Percentiles rank a stretch among this genome's conserved stretches.
Conservation (phyloP, 2,888 invertebrate genomes). For the Tanypteryx hageni region DNA sequence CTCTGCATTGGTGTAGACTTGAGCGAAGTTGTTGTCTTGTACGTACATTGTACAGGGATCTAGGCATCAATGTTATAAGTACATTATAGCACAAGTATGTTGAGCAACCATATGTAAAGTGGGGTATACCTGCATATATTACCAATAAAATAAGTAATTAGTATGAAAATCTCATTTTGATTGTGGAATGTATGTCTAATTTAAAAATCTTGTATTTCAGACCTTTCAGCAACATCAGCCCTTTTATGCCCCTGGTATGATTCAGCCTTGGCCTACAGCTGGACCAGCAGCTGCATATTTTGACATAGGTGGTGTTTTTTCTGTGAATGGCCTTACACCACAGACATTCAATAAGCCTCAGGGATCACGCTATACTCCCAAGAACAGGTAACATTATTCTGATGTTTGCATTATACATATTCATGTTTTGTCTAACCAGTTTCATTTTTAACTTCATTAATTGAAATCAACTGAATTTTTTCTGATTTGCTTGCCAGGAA, state of each 20-base stretch:
- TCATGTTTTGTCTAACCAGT: not conserved
- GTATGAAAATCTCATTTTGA: no score
- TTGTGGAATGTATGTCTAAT: no score
- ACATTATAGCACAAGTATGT: no score
- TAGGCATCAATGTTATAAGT: no score
- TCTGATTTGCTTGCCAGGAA: constrained; percentile 67
- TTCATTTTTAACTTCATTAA: not conserved
- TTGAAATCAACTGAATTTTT: not conserved
- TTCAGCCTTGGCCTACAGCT: constrained; percentile 74
- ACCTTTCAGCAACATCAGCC: constrained; percentile 78
- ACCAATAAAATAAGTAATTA: no score
- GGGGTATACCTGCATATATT: no score
- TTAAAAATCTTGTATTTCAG: constrained; percentile 71
- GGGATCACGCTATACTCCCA: constrained; percentile 75
- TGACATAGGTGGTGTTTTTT: constrained; percentile 84
- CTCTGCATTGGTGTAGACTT: no score
- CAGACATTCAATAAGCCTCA: constrained; percentile 80
- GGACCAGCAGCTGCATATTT: constrained; percentile 75
- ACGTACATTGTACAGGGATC: no score
- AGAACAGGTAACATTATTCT: constrained; percentile 73
- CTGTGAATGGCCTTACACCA: constrained; percentile 84
- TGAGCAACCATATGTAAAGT: no score
- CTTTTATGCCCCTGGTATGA: constrained; percentile 80
- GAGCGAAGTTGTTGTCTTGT: no score
- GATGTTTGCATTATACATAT: not conserved